phyloP scores from a whole-genome alignment of 2,888 invertebrate genomes.

The Drymonia ruficornis region DNA sequence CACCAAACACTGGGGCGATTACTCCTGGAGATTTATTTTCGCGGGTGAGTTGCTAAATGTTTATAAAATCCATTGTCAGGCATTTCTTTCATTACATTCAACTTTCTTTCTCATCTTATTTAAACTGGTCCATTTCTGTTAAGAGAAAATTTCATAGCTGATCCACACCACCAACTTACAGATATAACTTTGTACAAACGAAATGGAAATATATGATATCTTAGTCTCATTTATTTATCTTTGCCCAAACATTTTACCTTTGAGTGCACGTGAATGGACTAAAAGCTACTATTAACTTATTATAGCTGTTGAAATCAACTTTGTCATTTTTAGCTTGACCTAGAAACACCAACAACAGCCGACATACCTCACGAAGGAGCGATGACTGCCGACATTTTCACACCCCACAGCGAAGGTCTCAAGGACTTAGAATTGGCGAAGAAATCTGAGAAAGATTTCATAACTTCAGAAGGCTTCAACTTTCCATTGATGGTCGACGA shows the following conservation, averaged over 20 bases:
- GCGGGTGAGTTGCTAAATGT: constrained; percentile 52
- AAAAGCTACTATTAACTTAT: too few species aligned
- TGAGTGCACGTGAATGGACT: too few species aligned
- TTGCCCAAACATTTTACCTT: too few species aligned
- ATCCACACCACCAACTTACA: too few species aligned
- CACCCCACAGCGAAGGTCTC: constrained; percentile 64
- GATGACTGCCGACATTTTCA: constrained; percentile 62
- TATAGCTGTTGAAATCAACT: too few species aligned
- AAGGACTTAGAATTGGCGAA: constrained; percentile 56
- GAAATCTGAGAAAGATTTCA: constrained; percentile 60
- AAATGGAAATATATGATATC: too few species aligned
- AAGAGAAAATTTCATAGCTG: too few species aligned
- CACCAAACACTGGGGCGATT: constrained; percentile 57
- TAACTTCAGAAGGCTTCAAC: constrained; percentile 69
- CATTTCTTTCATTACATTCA: too few species aligned
- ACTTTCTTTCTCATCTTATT: too few species aligned
- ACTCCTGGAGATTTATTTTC: constrained; percentile 76
- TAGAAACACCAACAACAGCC: constrained; percentile 80
- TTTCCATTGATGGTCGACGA: constrained; percentile 73
- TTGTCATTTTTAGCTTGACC: constrained; percentile 58
- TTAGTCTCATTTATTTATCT: too few species aligned
- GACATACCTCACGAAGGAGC: constrained; percentile 71
- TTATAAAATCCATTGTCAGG: constrained; percentile 4
- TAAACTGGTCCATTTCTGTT: too few species aligned
- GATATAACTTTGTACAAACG: too few species aligned